Evolutionary conservation across 64 coral and sea anemone genomes (phyloP), one percentile per base, ranked within the genome.

Genomic region (Exaiptasia diaphana): DNA sequence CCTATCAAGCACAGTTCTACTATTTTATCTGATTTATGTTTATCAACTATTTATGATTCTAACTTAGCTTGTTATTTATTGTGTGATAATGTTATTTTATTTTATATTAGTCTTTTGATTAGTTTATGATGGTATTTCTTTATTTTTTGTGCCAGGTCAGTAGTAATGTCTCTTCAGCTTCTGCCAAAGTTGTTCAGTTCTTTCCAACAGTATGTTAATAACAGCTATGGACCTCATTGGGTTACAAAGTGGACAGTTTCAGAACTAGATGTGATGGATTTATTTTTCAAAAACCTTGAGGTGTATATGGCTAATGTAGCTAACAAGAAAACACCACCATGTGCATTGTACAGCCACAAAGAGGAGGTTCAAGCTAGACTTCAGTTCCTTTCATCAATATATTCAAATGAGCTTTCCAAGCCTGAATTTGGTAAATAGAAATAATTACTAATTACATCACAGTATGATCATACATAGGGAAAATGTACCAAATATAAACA

Each of bases 301-400:
- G 57, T 92, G 5, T 93, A 88, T 41, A 77, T 85, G 59, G 89
- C 77, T 26, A 82, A 38, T 37, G 76, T 59, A 9, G 22, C 10
- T 10, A 52, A 28, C 73, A 53, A 56, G 6, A 46, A 74, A 3
- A 56, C 28, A 30, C 17, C 74, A 6, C 68, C 12, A 17, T 46
- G 50, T 52, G 55, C 68, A 1, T 54, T 99, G n/a, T 99, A 92
- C 41, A 88, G 79, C 13, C 90, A 91, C 38, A 67, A 75, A 27
- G 90, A 99, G 58, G 95, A 99, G 29, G 90, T 99, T 26, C 90
- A 99, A 54, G 90, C 95, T 4, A 85, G 95, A 29, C 58, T 99
- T 11, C 95, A 99, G 74, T 99, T 81, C 54, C 68, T 99, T 36
- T 92, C 95, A 18, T 99, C 95, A 43, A 71, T 99, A 30, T 99